phyloP scores from a whole-genome alignment of 2,888 invertebrate species.

The Leptinotarsa tumamoca region DNA sequence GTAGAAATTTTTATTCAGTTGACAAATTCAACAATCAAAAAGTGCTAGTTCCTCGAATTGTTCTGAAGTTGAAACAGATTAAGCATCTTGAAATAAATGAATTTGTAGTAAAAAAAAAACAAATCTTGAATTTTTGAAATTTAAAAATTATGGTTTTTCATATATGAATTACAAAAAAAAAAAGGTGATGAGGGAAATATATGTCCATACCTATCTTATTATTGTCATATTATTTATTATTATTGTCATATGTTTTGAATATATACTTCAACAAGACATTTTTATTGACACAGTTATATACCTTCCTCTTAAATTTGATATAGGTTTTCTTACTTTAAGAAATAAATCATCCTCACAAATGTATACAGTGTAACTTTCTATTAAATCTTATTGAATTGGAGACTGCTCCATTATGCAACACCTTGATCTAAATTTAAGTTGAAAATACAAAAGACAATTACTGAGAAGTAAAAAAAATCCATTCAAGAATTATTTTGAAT shows the following conservation, averaged over 20 bases:
- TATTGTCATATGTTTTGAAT: too few relatives aligned
- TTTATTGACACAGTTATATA: too few relatives aligned
- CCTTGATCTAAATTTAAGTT: constrained; percentile 14
- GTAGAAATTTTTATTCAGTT: neutral
- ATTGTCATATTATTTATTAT: too few relatives aligned
- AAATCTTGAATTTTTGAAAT: neutral
- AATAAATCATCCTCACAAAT: neutral
- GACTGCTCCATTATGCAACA: neutral
- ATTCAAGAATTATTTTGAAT: constrained; percentile 31
- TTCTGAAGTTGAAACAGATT: neutral
- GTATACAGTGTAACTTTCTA: neutral
- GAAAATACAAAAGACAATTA: constrained; percentile 10
- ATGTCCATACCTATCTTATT: too few relatives aligned
- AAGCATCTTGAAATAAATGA: neutral
- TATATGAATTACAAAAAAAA: too few relatives aligned
- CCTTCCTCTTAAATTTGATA: too few relatives aligned
- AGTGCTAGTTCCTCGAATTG: neutral
- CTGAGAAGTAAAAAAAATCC: constrained; percentile 17
- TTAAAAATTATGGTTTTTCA: too few relatives aligned
- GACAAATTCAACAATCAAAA: neutral
- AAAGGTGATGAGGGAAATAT: too few relatives aligned
- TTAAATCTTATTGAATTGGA: neutral
- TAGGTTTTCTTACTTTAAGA: too few relatives aligned
- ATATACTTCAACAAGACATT: too few relatives aligned
- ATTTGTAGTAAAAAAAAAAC: neutral